phyloP scores from a whole-genome alignment of 2,888 invertebrate genomes.

The Digitonthophagus gazella region DNA sequence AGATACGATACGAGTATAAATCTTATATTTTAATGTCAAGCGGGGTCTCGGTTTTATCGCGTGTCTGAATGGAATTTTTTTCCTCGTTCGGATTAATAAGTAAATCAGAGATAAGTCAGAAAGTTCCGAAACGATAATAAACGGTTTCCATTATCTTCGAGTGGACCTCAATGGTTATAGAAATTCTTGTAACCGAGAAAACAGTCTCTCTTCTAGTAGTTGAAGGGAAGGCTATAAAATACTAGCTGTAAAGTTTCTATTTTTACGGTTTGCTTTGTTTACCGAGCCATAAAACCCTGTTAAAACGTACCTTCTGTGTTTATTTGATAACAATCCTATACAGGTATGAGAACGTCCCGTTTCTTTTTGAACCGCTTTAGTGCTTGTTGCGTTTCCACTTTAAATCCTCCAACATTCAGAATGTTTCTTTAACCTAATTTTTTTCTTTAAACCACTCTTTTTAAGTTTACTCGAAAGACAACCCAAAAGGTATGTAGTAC shows the following conservation, averaged over 20 bases:
- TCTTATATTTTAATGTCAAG: not conserved
- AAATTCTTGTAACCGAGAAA: too few species aligned
- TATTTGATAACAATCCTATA: not conserved
- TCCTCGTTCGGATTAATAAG: too few species aligned
- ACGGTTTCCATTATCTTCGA: too few species aligned
- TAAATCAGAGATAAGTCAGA: too few species aligned
- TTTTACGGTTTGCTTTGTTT: not conserved
- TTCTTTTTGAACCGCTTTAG: not conserved
- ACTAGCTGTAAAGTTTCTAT: not conserved
- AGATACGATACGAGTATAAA: not conserved
- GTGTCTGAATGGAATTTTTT: not conserved
- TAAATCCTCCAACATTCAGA: not conserved
- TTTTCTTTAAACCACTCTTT: too few species aligned
- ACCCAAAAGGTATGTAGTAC: too few species aligned
- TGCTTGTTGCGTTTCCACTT: not conserved
- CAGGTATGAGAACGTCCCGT: not conserved
- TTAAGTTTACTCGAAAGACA: too few species aligned
- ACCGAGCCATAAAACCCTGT: not conserved
- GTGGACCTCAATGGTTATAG: not conserved
- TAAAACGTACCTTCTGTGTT: not conserved
- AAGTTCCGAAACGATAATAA: too few species aligned
- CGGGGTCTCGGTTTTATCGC: not conserved
- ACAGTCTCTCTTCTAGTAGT: not conserved
- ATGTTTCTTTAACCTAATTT: not conserved
- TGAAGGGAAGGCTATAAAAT: not conserved